These are phyloP conservation scores for Hydriomena furcata DNA, from an alignment of 2,888 invertebrate species.

Conservation along the genomic window DNA sequence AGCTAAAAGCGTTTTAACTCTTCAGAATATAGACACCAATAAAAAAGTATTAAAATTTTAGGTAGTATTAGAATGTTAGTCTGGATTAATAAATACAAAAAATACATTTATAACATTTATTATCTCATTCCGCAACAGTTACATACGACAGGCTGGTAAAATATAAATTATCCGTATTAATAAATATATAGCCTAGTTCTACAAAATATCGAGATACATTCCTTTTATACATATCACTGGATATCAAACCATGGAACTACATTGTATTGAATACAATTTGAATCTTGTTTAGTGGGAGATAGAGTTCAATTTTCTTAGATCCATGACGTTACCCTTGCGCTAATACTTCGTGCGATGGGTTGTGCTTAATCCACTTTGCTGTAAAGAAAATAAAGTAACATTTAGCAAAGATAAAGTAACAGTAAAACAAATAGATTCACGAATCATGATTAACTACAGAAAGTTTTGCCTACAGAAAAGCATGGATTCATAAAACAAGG, in stretches of 20 bases:
- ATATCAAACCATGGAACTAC: slow-evolving; percentile 23
- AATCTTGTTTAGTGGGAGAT: slow-evolving; percentile 8
- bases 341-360: slow-evolving; percentile 61
- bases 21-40: no score
- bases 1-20: no score
- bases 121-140: slow-evolving; percentile 57
- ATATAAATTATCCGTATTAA: slow-evolving; percentile 56
- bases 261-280: slow-evolving; percentile 25
- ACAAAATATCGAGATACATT: slow-evolving; percentile 65
- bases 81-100: slow-evolving; percentile 22
- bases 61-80: no score
- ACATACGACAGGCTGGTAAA: slow-evolving; percentile 45
- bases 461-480: no score
- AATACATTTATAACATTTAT: slow-evolving; percentile 52
- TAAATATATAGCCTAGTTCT: slow-evolving; percentile 73
- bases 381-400: slow-evolving; percentile 45
- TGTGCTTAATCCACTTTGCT: slow-evolving; percentile 67
- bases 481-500: no score
- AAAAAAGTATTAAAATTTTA: no score
- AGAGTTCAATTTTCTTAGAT: slow-evolving; percentile 17
- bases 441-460: no score
- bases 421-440: background rate
- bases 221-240: slow-evolving; percentile 53
- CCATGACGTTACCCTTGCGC: slow-evolving; percentile 43
- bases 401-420: background rate